Evolutionary conservation across 2,113 vertebrate genomes (phyloP).

Genomic region (Petrocephalus microphthalmus): DNA sequence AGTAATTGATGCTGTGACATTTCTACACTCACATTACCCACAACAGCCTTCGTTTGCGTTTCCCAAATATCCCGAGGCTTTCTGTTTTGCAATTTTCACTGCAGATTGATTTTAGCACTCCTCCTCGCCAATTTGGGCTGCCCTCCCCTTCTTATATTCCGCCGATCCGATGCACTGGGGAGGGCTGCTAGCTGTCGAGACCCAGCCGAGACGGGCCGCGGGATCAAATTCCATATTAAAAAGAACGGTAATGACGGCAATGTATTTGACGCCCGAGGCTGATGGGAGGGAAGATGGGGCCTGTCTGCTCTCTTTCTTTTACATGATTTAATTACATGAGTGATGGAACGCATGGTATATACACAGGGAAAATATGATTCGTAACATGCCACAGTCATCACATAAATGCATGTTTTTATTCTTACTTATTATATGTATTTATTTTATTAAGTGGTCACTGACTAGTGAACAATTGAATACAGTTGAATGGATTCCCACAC

Average conservation of each 20-base stretch:
- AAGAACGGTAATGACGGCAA: constrained; percentile 49
- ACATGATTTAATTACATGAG: constrained; percentile 45
- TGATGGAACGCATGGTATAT: constrained; percentile 20
- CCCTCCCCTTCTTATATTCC: constrained; percentile 58
- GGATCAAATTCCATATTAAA: constrained; percentile 53
- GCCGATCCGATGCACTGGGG: constrained; percentile 54
- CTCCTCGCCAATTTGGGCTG: constrained; percentile 59
- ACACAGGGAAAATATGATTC: not conserved
- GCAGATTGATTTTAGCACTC: constrained; percentile 60
- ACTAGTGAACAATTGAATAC: not conserved
- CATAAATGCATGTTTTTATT: not conserved
- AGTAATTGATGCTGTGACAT: constrained; percentile 52
- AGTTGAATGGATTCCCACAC: not conserved
- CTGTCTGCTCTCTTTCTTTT: constrained; percentile 35
- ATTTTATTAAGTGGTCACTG: not conserved
- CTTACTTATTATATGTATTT: not conserved
- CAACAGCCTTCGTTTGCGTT: constrained; percentile 40
- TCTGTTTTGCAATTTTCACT: constrained; percentile 47
- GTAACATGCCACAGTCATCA: not conserved
- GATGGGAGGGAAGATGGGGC: constrained; percentile 37
- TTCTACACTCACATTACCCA: constrained; percentile 47
- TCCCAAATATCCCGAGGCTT: constrained; percentile 50
- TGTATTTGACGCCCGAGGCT: constrained; percentile 48
- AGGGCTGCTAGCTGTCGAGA: constrained; percentile 44
- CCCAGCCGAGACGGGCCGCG: constrained; percentile 35